Conservation (phyloP, 2,888 invertebrate species). For the Tyria jacobaeae region DNA sequence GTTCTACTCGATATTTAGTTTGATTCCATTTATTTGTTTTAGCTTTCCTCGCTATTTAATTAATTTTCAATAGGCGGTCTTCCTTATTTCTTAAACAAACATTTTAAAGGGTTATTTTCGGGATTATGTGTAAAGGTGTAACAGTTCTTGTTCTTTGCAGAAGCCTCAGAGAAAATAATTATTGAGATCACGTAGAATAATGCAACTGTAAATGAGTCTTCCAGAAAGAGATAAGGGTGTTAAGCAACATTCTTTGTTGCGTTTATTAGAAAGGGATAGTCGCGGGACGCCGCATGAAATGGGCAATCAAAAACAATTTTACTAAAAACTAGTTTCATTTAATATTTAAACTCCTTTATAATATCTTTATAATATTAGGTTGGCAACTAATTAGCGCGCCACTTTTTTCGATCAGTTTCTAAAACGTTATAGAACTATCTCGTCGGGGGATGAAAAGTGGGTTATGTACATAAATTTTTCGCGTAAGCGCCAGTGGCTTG, state of each 20-base stretch:
- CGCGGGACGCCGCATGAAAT: no score
- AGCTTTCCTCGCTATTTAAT: constrained; percentile 62
- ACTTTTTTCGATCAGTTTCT: no score
- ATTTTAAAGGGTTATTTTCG: constrained; percentile 36
- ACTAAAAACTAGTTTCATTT: no score
- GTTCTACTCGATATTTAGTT: constrained; percentile 65
- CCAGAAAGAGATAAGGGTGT: background rate
- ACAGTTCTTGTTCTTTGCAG: background rate
- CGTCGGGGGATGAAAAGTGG: no score
- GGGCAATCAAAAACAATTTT: no score
- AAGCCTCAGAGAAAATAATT: background rate
- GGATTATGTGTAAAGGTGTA: constrained; percentile 9
- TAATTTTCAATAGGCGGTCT: constrained; percentile 56
- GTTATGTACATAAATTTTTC: no score
- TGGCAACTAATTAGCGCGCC: no score
- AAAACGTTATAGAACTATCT: no score
- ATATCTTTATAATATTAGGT: no score
- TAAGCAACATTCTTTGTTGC: background rate
- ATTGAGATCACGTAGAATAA: background rate
- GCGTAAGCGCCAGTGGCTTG: no score
- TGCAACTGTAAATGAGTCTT: background rate
- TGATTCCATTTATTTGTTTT: constrained; percentile 70
- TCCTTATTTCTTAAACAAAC: constrained; percentile 45
- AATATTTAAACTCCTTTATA: no score
- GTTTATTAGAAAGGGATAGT: no score